Percentiles rank a stretch among this genome's conserved stretches.
Conservation (phyloP, 2,797 vertebrate genomes). For the Pteropus rufus region DNA sequence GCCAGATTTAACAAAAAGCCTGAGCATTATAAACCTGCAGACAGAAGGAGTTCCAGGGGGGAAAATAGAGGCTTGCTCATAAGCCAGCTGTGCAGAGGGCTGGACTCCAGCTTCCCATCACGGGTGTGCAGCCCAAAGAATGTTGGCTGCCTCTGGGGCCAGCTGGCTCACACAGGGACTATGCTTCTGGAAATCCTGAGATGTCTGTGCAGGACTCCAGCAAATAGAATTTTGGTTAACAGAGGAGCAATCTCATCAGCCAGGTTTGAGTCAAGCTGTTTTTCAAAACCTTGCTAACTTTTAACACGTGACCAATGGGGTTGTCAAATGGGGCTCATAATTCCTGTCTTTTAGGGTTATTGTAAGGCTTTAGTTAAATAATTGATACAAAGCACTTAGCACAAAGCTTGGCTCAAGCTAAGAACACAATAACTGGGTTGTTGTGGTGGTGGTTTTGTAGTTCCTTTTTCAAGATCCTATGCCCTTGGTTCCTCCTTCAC, state of each 20-base stretch:
- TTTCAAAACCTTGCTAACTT: constrained; percentile 48
- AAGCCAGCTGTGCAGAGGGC: constrained; percentile 68
- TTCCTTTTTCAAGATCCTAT: not conserved
- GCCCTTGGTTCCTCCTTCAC: not conserved
- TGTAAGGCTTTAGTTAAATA: constrained; percentile 1
- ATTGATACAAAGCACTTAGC: not conserved
- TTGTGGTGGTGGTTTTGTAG: not conserved
- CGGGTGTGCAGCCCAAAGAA: constrained; percentile 61
- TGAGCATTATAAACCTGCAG: constrained; percentile 61
- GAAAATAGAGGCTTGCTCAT: constrained; percentile 52
- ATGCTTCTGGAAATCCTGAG: constrained; percentile 73
- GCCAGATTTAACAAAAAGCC: constrained; percentile 56
- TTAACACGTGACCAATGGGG: not conserved
- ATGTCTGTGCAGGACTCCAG: constrained; percentile 57
- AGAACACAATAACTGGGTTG: not conserved
- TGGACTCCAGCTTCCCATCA: constrained; percentile 63
- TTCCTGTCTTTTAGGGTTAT: not conserved
- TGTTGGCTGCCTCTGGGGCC: constrained; percentile 61
- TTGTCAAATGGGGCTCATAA: not conserved
- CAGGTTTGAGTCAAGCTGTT: constrained; percentile 49
- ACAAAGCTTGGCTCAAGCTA: not conserved
- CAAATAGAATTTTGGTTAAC: constrained; percentile 48
- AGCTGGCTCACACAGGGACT: constrained; percentile 45
- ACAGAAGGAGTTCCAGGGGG: constrained; percentile 65
- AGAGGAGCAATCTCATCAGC: constrained; percentile 22